Conservation (phyloP, 1,140 invertebrate genomes). For the Platorchestia sp. region DNA sequence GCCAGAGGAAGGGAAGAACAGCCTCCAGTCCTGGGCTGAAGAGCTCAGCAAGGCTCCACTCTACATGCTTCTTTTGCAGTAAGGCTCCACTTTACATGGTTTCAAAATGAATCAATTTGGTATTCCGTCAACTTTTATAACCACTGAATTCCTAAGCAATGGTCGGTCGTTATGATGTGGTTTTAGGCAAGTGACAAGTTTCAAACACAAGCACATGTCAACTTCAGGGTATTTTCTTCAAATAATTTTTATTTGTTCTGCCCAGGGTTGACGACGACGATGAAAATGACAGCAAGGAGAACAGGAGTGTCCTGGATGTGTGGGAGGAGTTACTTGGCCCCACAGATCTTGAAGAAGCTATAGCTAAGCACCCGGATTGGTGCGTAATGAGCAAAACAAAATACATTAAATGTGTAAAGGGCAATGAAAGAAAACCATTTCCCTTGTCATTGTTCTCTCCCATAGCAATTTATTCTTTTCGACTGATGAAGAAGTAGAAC, state of each 20-base stretch:
- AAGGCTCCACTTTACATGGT: conserved; percentile 15
- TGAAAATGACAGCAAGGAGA: neutral
- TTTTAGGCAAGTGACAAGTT: too few relatives aligned
- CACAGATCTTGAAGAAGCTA: conserved; percentile 60
- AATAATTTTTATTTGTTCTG: too few relatives aligned
- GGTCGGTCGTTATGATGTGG: too few relatives aligned
- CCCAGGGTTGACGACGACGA: neutral
- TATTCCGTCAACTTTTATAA: neutral
- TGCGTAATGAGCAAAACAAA: neutral
- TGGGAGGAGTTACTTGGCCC: conserved; percentile 64
- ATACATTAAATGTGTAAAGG: too few relatives aligned
- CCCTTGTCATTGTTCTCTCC: too few relatives aligned
- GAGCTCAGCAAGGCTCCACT: conserved; percentile 58
- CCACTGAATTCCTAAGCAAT: too few relatives aligned
- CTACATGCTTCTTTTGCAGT: conserved; percentile 62
- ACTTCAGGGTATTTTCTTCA: too few relatives aligned
- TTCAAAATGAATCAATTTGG: neutral
- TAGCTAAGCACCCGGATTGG: conserved; percentile 59
- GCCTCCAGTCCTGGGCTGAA: conserved; percentile 53
- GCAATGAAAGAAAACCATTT: too few relatives aligned
- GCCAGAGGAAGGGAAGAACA: conserved; percentile 16
- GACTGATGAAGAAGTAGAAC: neutral
- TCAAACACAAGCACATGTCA: too few relatives aligned
- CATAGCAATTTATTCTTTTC: neutral
- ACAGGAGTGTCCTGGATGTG: conserved; percentile 55